These are phyloP conservation scores for Achroia grisella DNA, from an alignment of 1,140 invertebrate genomes.

Conservation along the genomic window DNA sequence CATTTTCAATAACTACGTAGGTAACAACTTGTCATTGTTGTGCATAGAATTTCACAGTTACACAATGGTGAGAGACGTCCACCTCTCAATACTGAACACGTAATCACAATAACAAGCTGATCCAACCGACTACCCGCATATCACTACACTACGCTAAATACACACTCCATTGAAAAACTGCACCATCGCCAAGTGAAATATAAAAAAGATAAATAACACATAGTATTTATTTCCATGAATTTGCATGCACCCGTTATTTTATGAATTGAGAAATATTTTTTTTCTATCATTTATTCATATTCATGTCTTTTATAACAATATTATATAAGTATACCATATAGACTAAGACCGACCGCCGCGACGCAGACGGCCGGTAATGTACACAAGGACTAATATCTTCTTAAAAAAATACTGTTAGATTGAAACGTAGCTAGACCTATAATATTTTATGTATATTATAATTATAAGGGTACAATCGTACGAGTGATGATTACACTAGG, in stretches of 20 bases:
- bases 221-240: conserved; percentile 64
- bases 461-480: conserved; percentile 65
- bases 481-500: conserved; percentile 66
- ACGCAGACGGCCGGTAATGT: conserved; percentile 55
- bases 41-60: conserved; percentile 26
- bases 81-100: conserved; percentile 6
- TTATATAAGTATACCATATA: conserved; percentile 65
- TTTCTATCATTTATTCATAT: conserved; percentile 67
- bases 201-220: conserved; percentile 73
- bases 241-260: conserved; percentile 70
- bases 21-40: conserved; percentile 55
- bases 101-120: conserved; percentile 11
- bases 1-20: conserved; percentile 49
- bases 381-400: conserved; percentile 72
- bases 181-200: conserved; percentile 61
- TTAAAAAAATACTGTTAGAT: conserved; percentile 74
- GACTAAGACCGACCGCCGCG: conserved; percentile 55
- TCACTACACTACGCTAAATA: conserved; percentile 28
- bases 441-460: conserved; percentile 66
- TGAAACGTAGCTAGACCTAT: conserved; percentile 71
- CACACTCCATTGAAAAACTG: conserved; percentile 63
- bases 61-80: neutral
- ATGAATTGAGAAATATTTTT: conserved; percentile 70
- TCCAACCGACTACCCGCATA: conserved; percentile 25
- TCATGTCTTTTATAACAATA: conserved; percentile 69